phyloP scores from a whole-genome alignment of 2,888 invertebrate genomes.

The Tiliacea aurago region DNA sequence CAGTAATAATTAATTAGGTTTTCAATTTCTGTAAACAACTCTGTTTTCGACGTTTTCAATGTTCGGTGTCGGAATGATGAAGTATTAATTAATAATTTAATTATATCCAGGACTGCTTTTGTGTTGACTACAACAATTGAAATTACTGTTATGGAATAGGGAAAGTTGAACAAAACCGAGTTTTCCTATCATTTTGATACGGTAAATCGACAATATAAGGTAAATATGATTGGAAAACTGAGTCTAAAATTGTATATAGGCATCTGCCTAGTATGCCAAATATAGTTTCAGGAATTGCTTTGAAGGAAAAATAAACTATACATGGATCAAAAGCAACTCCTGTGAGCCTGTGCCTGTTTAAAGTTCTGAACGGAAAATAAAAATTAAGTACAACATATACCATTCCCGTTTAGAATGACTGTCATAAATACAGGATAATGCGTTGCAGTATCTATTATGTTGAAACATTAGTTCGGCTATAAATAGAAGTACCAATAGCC shows the following conservation, averaged over 20 bases:
- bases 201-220: conserved; percentile 1
- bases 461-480: conserved; percentile 15
- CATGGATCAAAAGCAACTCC: neutral
- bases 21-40: conserved; percentile 11
- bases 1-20: conserved; percentile 9
- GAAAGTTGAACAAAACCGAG: neutral
- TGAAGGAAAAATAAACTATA: neutral
- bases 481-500: neutral
- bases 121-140: neutral
- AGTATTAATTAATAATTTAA: conserved; percentile 6
- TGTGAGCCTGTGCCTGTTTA: neutral
- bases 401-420: conserved; percentile 15
- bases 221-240: neutral
- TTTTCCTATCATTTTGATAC: neutral
- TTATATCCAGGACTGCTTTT: conserved; percentile 1
- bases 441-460: conserved; percentile 2
- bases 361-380: neutral
- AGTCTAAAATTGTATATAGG: neutral
- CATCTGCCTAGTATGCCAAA: no score
- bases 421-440: neutral
- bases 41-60: conserved; percentile 31
- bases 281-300: neutral
- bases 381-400: conserved; percentile 17
- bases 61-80: neutral
- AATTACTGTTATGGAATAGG: neutral